phyloP scores from a whole-genome alignment of 2,888 invertebrate species.

The Dioctria rufipes region DNA sequence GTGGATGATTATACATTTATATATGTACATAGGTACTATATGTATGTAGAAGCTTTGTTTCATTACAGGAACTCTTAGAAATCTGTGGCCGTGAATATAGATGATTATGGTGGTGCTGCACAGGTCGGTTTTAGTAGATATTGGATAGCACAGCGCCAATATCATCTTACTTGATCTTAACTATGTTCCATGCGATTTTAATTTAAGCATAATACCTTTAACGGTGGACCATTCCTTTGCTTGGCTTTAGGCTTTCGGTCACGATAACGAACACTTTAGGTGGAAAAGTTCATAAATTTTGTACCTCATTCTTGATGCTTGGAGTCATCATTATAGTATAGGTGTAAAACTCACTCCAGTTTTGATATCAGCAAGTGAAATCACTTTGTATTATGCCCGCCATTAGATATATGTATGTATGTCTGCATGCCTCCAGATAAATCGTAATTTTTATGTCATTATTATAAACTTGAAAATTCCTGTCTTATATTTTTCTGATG shows the following conservation, averaged over 20 bases:
- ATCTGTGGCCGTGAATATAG: background rate
- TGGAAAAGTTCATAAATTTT: conserved; percentile 48
- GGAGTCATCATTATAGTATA: conserved; percentile 29
- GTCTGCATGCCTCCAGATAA: background rate
- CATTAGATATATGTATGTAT: background rate
- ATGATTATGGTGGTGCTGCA: too few relatives aligned
- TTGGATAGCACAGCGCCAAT: conserved; percentile 28
- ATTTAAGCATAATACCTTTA: conserved; percentile 43
- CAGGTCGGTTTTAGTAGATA: background rate
- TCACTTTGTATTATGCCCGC: conserved; percentile 45
- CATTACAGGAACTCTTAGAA: background rate
- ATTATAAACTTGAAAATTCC: conserved; percentile 26
- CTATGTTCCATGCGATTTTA: conserved; percentile 42
- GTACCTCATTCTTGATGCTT: background rate
- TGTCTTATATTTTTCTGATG: conserved; percentile 22
- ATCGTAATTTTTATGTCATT: conserved; percentile 36
- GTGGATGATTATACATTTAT: conserved; percentile 5
- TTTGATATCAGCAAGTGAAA: conserved; percentile 32
- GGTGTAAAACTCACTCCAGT: conserved; percentile 20
- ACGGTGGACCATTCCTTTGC: conserved; percentile 40
- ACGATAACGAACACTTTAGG: conserved; percentile 42
- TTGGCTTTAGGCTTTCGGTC: conserved; percentile 46
- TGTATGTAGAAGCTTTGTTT: background rate
- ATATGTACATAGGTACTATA: too few relatives aligned
- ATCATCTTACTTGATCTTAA: conserved; percentile 43